Evolutionary conservation across 2,888 invertebrate species (phyloP).

Genomic region (Morpho deidamia): DNA sequence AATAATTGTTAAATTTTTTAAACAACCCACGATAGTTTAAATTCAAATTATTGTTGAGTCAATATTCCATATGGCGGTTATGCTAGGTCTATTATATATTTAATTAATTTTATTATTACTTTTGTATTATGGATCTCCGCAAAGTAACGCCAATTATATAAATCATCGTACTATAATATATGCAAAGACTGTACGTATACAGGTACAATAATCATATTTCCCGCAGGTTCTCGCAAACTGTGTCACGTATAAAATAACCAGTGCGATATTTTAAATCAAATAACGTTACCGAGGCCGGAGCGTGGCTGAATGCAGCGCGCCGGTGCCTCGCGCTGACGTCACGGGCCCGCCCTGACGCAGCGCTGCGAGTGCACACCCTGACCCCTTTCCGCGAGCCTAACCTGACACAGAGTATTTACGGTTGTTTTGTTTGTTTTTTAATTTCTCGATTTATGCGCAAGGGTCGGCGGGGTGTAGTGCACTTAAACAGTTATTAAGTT

Average conservation of each 20-base stretch:
- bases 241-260: constrained; percentile 17
- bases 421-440: constrained; percentile 5
- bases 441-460: constrained; percentile 2
- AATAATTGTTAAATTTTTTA: too few species aligned
- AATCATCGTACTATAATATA: too few species aligned
- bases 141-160: too few species aligned
- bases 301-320: constrained; percentile 20
- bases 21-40: too few species aligned
- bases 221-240: constrained; percentile 3
- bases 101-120: too few species aligned
- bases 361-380: constrained; percentile 24
- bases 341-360: constrained; percentile 22
- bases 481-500: background rate
- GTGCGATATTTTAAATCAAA: constrained; percentile 23
- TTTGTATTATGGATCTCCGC: too few species aligned
- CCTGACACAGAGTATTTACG: constrained; percentile 18
- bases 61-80: too few species aligned
- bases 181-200: too few species aligned
- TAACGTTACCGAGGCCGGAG: constrained; percentile 19
- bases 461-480: background rate
- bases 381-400: constrained; percentile 18
- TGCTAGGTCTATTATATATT: too few species aligned
- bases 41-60: too few species aligned
- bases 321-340: constrained; percentile 7
- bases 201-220: background rate